Base-by-base conservation (phyloP, 1,140 invertebrate species). In the Zaprionus kolodkinae region DNA sequence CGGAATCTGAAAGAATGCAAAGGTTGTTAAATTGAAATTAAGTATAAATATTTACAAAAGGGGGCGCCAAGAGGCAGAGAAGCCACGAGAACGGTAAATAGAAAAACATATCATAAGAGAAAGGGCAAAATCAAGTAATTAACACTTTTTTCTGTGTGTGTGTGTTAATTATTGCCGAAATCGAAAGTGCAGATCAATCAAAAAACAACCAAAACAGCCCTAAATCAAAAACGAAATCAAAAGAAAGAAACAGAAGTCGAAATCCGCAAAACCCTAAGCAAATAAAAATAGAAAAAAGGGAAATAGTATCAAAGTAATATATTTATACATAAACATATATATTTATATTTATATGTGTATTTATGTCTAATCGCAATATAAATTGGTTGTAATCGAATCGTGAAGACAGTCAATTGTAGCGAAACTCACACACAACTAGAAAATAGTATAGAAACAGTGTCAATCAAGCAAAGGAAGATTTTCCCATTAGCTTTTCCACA, bases 21-120 rank as follows among this genome's bases (percentile, higher is more conserved):
- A 87, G 83, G 83, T 87, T 87, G 83, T 87, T 83, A 67, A 82
- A 79, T 79, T 62, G 62, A 76, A 88, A 88, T 84, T 80, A 88
- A 79, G 70, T 75, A 86, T 82, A 88, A 91, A 87, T 90, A 88
- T 88, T 88, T 88, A 88, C 84, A 85, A 87, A 68, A 50, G 40
- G 40, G n/a, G 40, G n/a, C 40, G 7, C 40, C 40, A 45, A n/a
- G n/a, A 45, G 73, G 63, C 45, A 52, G 59, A 78, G 62, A 1
- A 21, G 2, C 21, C 45, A 72, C 63, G 67, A 84, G 69, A 45
- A 72, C 72, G 48, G 73, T 72, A 80, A 81, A 81, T 84, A 90
- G 76, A 71, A 80, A 71, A 78, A 90, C 82, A 90, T 91, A 91
- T 90, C 86, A 89, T 61, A 71, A 67, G 62, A 65, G 55, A 38